Conservation (phyloP, 2,888 invertebrate genomes). For the Conistra vaccinii region DNA sequence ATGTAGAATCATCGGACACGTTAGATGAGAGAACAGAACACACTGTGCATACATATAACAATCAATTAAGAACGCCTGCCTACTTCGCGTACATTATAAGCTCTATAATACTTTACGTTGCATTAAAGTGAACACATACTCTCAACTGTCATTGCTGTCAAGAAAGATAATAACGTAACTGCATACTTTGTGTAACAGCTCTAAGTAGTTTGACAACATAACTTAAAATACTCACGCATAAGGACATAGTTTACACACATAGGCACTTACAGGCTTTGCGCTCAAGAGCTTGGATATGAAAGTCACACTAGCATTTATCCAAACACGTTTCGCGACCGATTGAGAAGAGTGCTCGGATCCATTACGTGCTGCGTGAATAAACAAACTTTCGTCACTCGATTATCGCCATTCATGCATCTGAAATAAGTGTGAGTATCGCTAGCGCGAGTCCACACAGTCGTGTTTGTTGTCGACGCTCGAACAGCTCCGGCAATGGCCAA, state of each 20-base stretch:
- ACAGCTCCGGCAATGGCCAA: conserved; percentile 77
- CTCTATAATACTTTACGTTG: conserved; percentile 46
- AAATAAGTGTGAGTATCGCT: conserved; percentile 55
- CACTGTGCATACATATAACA: conserved; percentile 10
- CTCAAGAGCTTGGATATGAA: conserved; percentile 81
- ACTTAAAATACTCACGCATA: conserved; percentile 67
- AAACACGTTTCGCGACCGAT: conserved; percentile 87
- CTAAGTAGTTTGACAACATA: conserved; percentile 66
- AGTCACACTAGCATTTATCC: conserved; percentile 86
- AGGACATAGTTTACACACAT: conserved; percentile 71
- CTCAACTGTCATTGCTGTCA: conserved; percentile 64
- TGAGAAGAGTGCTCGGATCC: conserved; percentile 86
- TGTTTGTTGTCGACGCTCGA: conserved; percentile 77
- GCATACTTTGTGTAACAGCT: conserved; percentile 66
- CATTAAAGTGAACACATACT: conserved; percentile 53
- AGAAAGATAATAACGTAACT: conserved; percentile 68
- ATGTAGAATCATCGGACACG: neutral
- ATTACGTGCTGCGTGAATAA: conserved; percentile 84
- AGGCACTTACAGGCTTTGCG: conserved; percentile 71
- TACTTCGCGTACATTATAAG: conserved; percentile 20
- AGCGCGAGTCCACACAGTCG: conserved; percentile 45
- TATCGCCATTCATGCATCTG: conserved; percentile 73
- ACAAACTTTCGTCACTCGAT: conserved; percentile 77
- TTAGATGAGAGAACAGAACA: neutral
- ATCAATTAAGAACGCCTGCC: conserved; percentile 30